Evolutionary conservation across 1,140 invertebrate genomes (phyloP).

Genomic region (Drosophila baimaii): DNA sequence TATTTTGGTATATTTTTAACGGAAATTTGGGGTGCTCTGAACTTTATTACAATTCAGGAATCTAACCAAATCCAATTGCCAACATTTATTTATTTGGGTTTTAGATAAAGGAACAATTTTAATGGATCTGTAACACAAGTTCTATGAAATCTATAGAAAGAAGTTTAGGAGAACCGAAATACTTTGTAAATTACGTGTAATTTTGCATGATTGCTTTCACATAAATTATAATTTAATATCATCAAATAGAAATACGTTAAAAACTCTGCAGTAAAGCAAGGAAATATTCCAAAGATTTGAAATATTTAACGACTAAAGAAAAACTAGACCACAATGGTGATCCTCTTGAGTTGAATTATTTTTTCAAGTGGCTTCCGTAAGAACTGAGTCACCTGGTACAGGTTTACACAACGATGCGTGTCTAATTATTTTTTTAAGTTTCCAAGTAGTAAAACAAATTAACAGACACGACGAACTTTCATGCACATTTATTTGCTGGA

Average conservation of each 20-base stretch:
- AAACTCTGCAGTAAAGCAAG: neutral
- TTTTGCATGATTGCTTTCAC: neutral
- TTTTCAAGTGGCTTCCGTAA: neutral
- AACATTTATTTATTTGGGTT: neutral
- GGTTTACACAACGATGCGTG: slow-evolving; percentile 2
- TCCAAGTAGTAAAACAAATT: slow-evolving; percentile 18
- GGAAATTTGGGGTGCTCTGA: neutral
- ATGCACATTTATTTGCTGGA: neutral
- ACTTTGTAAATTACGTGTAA: too few species aligned
- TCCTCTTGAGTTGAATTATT: slow-evolving; percentile 1
- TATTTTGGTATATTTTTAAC: neutral
- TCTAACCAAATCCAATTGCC: neutral
- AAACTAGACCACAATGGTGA: neutral
- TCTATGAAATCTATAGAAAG: too few species aligned
- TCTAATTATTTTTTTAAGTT: slow-evolving; percentile 22
- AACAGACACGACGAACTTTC: slow-evolving; percentile 5
- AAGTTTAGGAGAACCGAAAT: neutral
- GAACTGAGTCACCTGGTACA: slow-evolving; percentile 8
- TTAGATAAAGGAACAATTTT: neutral
- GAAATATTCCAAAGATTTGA: neutral
- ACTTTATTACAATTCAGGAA: neutral
- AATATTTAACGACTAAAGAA: neutral
- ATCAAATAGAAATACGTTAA: neutral
- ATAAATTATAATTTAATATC: neutral
- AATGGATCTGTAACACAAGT: too few species aligned